Evolutionary conservation across 2,888 invertebrate genomes (phyloP), one percentile per base, ranked within the genome.

Genomic region (Euproctis similis): DNA sequence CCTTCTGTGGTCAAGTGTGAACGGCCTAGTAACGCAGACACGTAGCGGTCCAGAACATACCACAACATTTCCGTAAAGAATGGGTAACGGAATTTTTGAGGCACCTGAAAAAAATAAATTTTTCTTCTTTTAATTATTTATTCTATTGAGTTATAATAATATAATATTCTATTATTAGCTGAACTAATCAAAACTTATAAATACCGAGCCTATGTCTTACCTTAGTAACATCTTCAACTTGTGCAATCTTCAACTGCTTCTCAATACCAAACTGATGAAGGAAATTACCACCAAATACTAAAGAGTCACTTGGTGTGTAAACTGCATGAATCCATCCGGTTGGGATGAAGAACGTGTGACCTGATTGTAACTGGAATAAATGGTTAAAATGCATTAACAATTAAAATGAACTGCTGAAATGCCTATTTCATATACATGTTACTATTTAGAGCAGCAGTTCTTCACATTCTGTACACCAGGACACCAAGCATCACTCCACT

Each of bases 241-340:
- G 94, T 1, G 95, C 95, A n/a, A 97, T 95, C 71, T 95, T 92
- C 26, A 99, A 82, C 62, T 99, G 99, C 64, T 96, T 97, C 41
- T 96, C 95, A 48, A 98, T 97, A 8, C 96, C 96, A 64, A 95
- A 96, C 45, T 94, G 95, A 68, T 98, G 98, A 28, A 99, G 84
- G 74, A 98, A 98, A 75, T 98, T 99, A 1, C 98, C 98, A 2
- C 98, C 98, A 74, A 98, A 98, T 2, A 99, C 98, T 4, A 99
- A 85, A 0, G 97, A 96, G 74, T 98, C 98, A 34, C 91, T 89
- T 1, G 97, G 97, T 0, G 98, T 99, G 73, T 94, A 98, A 2
- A 98, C 98, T 1, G 97, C 98, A 82, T 98, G 98, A 40, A 98
- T 98, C 98, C 98, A 98, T 0, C 98, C 98, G 8, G 97, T 96